Percentiles rank a stretch among this genome's conserved stretches.
Conservation (phyloP, 1,140 invertebrate species). For the Danaus melanippus region DNA sequence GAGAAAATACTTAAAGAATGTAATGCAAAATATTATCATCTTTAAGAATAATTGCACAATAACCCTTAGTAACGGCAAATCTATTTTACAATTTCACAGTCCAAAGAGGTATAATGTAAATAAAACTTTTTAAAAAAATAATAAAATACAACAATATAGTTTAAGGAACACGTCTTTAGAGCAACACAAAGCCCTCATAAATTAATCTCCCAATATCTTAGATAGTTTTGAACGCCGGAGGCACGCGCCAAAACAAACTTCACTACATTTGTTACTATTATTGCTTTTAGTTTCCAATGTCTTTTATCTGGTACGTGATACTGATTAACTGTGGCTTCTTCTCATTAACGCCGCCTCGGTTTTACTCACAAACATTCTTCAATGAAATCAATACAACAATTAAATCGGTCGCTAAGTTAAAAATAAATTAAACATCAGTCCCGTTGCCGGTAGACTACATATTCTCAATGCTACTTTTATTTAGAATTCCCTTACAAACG, state of each 20-base stretch:
- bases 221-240: conserved; percentile 16
- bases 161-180: too few relatives aligned
- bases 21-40: too few relatives aligned
- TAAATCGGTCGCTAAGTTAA: not conserved
- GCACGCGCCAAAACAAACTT: conserved; percentile 37
- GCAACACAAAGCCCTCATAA: conserved; percentile 10
- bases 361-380: too few relatives aligned
- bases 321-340: conserved; percentile 8
- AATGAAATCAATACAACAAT: too few relatives aligned
- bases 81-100: too few relatives aligned
- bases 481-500: not conserved
- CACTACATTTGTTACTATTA: conserved; percentile 47
- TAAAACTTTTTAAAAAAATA: too few relatives aligned
- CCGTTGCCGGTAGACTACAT: not conserved
- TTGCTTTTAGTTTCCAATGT: conserved; percentile 34
- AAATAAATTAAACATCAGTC: conserved; percentile 2
- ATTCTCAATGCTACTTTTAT: conserved; percentile 2
- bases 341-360: not conserved
- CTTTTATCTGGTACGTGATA: conserved; percentile 41
- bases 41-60: too few relatives aligned
- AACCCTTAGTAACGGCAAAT: too few relatives aligned
- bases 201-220: conserved; percentile 23
- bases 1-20: too few relatives aligned
- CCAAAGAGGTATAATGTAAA: too few relatives aligned
- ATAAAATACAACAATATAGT: too few relatives aligned